A percentile compares a stretch with the other conserved stretches of the same genome.
These are phyloP conservation scores for Eptatretus atami DNA, from an alignment of 2,797 vertebrate species.

Conservation along the genomic window DNA sequence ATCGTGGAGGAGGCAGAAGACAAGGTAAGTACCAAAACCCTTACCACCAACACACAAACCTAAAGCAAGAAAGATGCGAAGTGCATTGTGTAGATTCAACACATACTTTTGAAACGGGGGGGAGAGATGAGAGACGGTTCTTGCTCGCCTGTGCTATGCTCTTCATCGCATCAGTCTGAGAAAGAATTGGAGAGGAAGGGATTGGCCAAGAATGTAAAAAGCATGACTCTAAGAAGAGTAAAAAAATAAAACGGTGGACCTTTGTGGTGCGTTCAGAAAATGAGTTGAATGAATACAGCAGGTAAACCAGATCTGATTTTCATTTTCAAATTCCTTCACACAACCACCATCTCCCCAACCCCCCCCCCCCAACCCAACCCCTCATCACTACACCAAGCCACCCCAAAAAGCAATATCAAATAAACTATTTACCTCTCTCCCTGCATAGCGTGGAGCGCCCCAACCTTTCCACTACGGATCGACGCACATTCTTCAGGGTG, in stretches of 20 bases:
- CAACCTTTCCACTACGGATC: constrained; percentile 65
- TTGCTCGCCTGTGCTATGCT: constrained; percentile 87
- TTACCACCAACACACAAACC: too few species aligned
- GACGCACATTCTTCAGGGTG: constrained; percentile 72
- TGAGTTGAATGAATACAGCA: too few species aligned
- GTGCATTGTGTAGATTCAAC: too few species aligned
- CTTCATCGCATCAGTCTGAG: constrained; percentile 72
- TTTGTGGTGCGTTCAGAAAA: too few species aligned
- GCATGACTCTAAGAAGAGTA: too few species aligned
- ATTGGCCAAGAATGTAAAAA: too few species aligned
- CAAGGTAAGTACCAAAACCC: too few species aligned
- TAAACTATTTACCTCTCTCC: constrained; percentile 43
- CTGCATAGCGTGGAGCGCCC: constrained; percentile 64
- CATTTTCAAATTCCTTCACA: neutral
- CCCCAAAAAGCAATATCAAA: neutral
- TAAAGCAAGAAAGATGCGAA: neutral
- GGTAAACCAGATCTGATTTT: too few species aligned
- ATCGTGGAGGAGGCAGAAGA: too few species aligned
- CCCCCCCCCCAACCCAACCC: neutral
- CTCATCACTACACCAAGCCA: too few species aligned
- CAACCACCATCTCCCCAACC: constrained; percentile 6
- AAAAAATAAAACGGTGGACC: too few species aligned
- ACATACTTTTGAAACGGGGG: constrained; percentile 76
- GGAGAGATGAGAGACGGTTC: constrained; percentile 82
- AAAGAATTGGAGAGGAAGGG: constrained; percentile 8